Conservation (phyloP, 2,113 vertebrate genomes). For the Muscicapa adusta region DNA sequence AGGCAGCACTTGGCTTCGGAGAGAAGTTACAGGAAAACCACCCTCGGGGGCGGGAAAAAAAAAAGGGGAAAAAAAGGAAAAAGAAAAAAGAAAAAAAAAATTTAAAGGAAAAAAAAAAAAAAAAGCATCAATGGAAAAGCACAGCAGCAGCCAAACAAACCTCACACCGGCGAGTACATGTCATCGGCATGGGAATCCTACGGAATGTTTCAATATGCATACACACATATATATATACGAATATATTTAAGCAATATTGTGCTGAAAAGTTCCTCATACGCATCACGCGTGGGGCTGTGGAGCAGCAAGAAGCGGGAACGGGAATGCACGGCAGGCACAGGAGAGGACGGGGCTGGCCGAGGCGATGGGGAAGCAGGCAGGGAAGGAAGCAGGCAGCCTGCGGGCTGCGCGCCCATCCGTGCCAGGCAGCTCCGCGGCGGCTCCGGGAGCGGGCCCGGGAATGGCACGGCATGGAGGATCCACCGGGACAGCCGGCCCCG, state of each 20-base stretch:
- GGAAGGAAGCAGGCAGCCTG: background rate
- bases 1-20: background rate
- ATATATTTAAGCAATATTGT: background rate
- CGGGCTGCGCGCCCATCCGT: background rate
- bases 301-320: too few species aligned
- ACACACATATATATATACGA: accelerated
- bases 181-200: background rate
- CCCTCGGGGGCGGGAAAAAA: accelerated
- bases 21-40: background rate
- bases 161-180: background rate
- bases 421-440: background rate
- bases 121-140: background rate
- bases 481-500: background rate
- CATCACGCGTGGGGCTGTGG: background rate
- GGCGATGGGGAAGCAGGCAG: background rate
- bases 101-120: too few species aligned
- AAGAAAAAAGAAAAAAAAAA: too few species aligned
- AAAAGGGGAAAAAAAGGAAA: background rate
- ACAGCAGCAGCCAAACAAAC: background rate
- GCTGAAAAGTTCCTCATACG: background rate
- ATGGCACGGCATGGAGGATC: background rate
- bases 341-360: background rate
- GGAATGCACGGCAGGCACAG: background rate
- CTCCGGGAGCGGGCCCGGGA: background rate
- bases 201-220: background rate